Evolutionary conservation across 2,797 vertebrate species (phyloP).

Genomic region (Manis javanica): DNA sequence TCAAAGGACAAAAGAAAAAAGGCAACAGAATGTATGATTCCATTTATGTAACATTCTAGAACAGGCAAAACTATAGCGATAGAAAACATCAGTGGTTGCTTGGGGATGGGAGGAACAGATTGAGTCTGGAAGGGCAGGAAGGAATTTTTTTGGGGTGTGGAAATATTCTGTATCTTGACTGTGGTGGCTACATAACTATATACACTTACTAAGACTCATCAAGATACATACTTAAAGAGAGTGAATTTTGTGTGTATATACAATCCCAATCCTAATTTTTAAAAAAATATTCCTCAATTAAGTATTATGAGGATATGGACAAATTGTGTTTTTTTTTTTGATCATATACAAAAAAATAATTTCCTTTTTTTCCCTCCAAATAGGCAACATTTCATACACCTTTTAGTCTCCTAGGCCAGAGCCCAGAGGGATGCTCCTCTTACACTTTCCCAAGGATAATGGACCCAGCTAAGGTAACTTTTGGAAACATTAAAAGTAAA

Average conservation of each 20-base stretch:
- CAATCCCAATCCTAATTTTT: neutral
- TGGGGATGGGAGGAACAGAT: neutral
- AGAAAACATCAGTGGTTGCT: neutral
- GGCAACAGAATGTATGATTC: neutral
- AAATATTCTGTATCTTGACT: neutral
- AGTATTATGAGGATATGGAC: neutral
- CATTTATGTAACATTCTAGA: neutral
- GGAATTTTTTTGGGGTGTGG: neutral
- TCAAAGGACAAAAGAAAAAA: neutral
- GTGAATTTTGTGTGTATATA: neutral
- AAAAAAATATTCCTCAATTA: neutral
- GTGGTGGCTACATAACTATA: rapidly evolving
- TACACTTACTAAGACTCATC: neutral
- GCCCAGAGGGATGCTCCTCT: constrained; percentile 95
- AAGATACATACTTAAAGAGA: neutral
- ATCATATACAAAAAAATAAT: neutral
- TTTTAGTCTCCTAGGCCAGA: constrained; percentile 93
- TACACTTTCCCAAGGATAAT: constrained; percentile 96
- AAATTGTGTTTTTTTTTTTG: neutral
- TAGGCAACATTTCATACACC: constrained; percentile 96
- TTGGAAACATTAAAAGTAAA: neutral
- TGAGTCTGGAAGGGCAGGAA: too few relatives aligned
- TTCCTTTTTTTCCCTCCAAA: neutral
- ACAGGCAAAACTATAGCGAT: neutral
- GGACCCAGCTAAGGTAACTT: constrained; percentile 92